Evolutionary conservation across 1,140 invertebrate genomes (phyloP), one percentile per base, ranked within the genome.

Genomic region (Pemphigus obesinymphae): DNA sequence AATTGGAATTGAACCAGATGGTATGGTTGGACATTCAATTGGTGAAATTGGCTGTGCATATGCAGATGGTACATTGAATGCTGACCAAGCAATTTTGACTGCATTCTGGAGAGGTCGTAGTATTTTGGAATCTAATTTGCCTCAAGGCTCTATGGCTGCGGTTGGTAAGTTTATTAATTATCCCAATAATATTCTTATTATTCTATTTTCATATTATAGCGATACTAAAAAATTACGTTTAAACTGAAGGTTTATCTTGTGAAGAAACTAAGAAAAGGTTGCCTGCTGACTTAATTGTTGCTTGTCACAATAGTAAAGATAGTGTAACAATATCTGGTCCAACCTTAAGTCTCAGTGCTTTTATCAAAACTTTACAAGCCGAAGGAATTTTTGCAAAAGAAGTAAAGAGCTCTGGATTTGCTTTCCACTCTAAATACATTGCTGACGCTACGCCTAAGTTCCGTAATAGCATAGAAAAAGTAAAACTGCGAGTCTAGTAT

Each of bases 361-460:
- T 97, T 85, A 91, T 95, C 0, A 90, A 90, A n/a, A 85, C 92
- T 82, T 87, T 98, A n/a, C 90, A 92, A 83, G 89, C 88, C 0
- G 91, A 96, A 86, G 91, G 92, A 15, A 91, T 97, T 37, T 98
- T 99, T 87, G 96, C 93, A 10, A 96, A 94, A 84, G 89, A 91
- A 75, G 97, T 99, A 0, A 93, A 95, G 72, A 96, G 94, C 85
- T 93, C 93, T 70, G 83, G 83, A 53, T 81, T 94, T 53, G 96
- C 97, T 11, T 99, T 99, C 90, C 97, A 99, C 88, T 97, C 95
- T 84, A 93, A 94, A 86, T 96, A 96, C 85, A 96, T 99, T 86
- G 91, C 92, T 1, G 89, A 92, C 40, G 95, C 94, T 63, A 96
- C 93, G 55, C 93, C 95, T 3, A 92, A 91, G 85, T 89, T 99